Base-by-base conservation (phyloP, 2,888 invertebrate species). In the Meandrusa payeni region DNA sequence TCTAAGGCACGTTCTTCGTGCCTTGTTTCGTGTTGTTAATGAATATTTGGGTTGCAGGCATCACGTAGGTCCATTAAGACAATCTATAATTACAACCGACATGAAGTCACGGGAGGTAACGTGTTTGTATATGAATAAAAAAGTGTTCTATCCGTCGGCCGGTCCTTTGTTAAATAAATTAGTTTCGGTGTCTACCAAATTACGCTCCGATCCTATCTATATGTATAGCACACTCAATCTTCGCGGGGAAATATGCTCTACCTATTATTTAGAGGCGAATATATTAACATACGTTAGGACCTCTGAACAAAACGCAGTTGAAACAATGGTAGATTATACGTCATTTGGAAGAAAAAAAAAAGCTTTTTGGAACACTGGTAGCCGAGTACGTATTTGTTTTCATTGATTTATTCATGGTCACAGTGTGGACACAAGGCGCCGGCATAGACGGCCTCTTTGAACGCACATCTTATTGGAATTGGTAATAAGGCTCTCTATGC, bases 151-250 rank as follows among this genome's bases (percentile, higher is more conserved):
- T 82, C 82, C 72, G 78, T 76, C 83, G 73, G 80, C 63, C 77
- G 69, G 73, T 77, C 83, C 85, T 88, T 88, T 88, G 88, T 88
- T 82, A 87, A 86, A 85, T 87, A 88, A 88, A 88, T 88, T 88
- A 86, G 88, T 79, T 87, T 86, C 88, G 88, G 88, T 88, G 83
- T 88, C 88, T 88, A 89, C 88, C 87, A 89, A 86, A 88, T 89
- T 89, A 89, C 88, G 88, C 88, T 72, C 77, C 73, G 43, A 68
- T 80, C 77, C 79, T 85, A 82, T 83, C 77, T 82, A 77, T 77
- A 82, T 73, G 76, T 79, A 80, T 65, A 74, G 59, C 76, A 66
- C 66, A 76, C 66, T 69, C 69, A 73, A 76, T 76, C 76, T 76
- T 65, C 68, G 66, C 64, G 75, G 66, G 77, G 75, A 79, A 85